These are phyloP conservation scores for Megamerina dolium DNA, from an alignment of 2,888 invertebrate species.

Conservation along the genomic window DNA sequence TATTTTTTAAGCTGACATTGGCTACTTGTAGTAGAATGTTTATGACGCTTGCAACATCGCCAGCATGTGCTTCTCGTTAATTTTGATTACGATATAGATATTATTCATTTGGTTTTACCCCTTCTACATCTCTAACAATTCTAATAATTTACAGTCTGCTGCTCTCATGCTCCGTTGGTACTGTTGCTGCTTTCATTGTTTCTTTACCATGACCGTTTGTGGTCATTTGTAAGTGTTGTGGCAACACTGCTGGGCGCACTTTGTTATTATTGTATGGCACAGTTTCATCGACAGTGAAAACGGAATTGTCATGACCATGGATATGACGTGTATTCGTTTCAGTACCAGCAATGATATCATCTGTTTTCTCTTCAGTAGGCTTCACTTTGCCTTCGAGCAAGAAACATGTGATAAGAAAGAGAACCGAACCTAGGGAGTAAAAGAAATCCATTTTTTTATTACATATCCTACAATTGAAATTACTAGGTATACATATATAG, in stretches of 20 bases:
- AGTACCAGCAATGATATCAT: constrained; percentile 25
- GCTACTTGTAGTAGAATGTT: no score
- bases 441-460: no score
- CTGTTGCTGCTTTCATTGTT: no score
- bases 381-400: constrained; percentile 62
- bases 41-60: no score
- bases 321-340: constrained; percentile 31
- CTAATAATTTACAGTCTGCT: constrained; percentile 44
- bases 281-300: constrained; percentile 44
- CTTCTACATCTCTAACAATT: no score
- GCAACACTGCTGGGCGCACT: constrained; percentile 37
- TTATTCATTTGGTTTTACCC: no score
- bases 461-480: no score
- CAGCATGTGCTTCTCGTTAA: no score
- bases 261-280: constrained; percentile 36
- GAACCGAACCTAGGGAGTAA: constrained; percentile 62
- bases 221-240: constrained; percentile 37
- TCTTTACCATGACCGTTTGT: constrained; percentile 34
- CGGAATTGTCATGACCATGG: constrained; percentile 47
- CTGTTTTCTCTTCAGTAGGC: constrained; percentile 16
- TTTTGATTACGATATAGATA: no score
- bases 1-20: no score
- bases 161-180: constrained; percentile 36
- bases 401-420: constrained; percentile 76
- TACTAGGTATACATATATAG: background rate